Percentiles rank a stretch among this genome's conserved stretches.
Conservation (phyloP, 2,113 vertebrate genomes). For the Nycticebus coucang region DNA sequence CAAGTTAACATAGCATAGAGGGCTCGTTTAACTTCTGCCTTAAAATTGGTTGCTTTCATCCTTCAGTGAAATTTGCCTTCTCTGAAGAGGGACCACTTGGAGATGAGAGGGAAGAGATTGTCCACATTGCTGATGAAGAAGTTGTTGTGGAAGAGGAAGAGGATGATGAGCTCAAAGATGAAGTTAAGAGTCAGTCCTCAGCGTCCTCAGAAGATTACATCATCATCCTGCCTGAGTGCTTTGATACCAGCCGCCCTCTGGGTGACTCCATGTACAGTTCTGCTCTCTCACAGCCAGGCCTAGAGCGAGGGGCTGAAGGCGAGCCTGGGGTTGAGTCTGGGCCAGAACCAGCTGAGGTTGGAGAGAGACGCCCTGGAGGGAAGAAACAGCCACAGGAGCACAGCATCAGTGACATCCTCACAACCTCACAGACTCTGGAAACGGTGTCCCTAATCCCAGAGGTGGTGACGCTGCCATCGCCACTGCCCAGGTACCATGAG, state of each 20-base stretch:
- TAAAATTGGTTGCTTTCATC: conserved; percentile 48
- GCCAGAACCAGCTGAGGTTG: conserved; percentile 54
- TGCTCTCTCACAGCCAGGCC: conserved; percentile 91
- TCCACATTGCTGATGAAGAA: conserved; percentile 50
- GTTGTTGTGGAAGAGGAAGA: conserved; percentile 75
- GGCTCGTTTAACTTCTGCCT: background rate
- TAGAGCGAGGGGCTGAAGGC: conserved; percentile 81
- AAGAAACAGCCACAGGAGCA: conserved; percentile 58
- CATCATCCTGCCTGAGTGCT: conserved; percentile 96
- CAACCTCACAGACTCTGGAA: conserved; percentile 88
- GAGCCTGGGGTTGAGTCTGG: conserved; percentile 77
- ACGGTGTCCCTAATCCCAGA: conserved; percentile 87
- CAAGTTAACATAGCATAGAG: background rate
- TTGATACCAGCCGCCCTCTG: conserved; percentile 95
- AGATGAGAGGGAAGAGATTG: conserved; percentile 53
- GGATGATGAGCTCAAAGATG: conserved; percentile 89
- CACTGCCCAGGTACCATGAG: conserved; percentile 80
- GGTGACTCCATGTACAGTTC: conserved; percentile 97
- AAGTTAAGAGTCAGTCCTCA: conserved; percentile 92
- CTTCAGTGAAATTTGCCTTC: conserved; percentile 72
- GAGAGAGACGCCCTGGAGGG: conserved; percentile 28
- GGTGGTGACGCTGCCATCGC: conserved; percentile 73
- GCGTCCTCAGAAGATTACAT: conserved; percentile 96
- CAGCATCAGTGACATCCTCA: conserved; percentile 85
- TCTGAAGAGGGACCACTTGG: conserved; percentile 55